Conservation (phyloP, 2,113 vertebrate species). For the Mionectes macconnelli region DNA sequence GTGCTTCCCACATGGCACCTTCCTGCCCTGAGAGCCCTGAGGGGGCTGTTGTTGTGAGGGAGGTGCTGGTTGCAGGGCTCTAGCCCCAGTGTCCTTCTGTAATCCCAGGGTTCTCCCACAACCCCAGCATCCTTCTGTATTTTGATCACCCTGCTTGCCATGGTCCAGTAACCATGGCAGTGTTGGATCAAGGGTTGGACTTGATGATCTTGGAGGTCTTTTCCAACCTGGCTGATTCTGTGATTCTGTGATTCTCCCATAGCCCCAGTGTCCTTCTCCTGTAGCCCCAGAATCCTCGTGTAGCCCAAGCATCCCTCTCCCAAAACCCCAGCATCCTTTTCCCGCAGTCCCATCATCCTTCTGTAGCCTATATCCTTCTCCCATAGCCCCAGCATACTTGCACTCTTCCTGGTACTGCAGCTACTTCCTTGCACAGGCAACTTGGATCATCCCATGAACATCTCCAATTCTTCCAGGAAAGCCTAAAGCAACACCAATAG, state of each 20-base stretch:
- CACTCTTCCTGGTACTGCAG: neutral
- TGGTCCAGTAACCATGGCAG: too few relatives aligned
- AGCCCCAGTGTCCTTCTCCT: neutral
- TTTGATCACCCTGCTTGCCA: too few relatives aligned
- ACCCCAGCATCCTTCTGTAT: neutral
- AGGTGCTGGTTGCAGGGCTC: neutral
- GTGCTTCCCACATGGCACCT: accelerated
- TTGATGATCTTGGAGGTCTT: too few relatives aligned
- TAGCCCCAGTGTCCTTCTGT: neutral
- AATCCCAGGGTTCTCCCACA: neutral
- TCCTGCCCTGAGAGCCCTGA: accelerated
- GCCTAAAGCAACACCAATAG: neutral
- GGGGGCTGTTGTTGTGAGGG: neutral
- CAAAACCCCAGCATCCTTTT: neutral
- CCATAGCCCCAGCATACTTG: neutral
- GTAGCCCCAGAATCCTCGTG: neutral
- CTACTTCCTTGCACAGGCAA: neutral
- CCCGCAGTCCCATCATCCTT: neutral
- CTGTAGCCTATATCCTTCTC: too few relatives aligned
- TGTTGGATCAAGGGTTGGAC: too few relatives aligned
- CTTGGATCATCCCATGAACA: neutral
- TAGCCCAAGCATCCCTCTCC: neutral
- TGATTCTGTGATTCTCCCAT: neutral
- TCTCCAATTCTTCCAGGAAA: too few relatives aligned
- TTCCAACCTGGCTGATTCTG: too few relatives aligned